Base-by-base conservation (phyloP, 2,113 vertebrate species). In the Dendropsophus ebraccatus region DNA sequence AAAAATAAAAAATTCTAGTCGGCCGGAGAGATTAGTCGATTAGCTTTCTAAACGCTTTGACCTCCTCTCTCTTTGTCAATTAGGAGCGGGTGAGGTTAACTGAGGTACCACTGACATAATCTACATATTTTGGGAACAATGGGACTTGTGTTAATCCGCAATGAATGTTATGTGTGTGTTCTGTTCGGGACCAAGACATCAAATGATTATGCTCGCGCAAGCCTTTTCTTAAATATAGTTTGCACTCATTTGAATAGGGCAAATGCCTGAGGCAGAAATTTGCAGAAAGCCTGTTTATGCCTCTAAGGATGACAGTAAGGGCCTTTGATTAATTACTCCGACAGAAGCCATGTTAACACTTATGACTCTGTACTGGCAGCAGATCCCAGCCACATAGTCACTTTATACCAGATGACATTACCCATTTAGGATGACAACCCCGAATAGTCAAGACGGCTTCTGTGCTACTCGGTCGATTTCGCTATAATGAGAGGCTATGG, bases 41-140 rank as follows among this genome's bases (percentile, higher is more conserved):
- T 74, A 21, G 32, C 65, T 50, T 19, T 60, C 7, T 72, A 58
- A 86, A 74, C 17, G 65, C 52, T 49, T 73, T 81, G 58, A 60
- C 77, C 54, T 74, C 49, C 2, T 25, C 84, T 72, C 78, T 50
- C 78, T 86, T 74, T 73, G 79, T 73, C 85, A 81, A 81, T 86
- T 86, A 81, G 69, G 2, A 41, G 56, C 67, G 81, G 60, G 45
- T 1, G 69, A 70, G 85, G 85, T 86, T 86, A 86, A 32, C 25
- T 65, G 85, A 86, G 85, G 85, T 86, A 86, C 85, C 77, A 72
- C 77, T 86, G 85, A 86, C 85, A 81, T 81, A 86, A 86, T 86
- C 77, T 49, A 23, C 85, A 81, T 73, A 49, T 62, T 81, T 74
- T 35, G 65, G 69, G 85, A 86, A 81, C 85, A 86, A 86, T 74